phyloP scores from a whole-genome alignment of 2,113 vertebrate species.

The Himantopus leucocephalus region DNA sequence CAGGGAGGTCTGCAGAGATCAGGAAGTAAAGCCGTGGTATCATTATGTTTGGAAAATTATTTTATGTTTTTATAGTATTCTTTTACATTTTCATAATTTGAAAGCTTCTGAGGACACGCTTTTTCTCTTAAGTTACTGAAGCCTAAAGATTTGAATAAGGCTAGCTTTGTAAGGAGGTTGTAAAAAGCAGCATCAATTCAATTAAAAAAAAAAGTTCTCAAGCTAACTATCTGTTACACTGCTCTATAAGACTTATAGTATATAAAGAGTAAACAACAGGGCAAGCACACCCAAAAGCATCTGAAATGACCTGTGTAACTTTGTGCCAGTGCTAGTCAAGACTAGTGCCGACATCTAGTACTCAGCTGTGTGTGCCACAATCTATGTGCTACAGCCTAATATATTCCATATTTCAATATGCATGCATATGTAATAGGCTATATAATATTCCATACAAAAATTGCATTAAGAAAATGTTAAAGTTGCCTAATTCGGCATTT shows the following conservation, averaged over 20 bases:
- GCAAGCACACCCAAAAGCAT: neutral
- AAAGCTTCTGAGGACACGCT: neutral
- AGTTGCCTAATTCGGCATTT: slow-evolving; percentile 66
- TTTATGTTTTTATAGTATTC: neutral
- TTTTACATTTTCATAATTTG: neutral
- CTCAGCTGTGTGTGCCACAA: neutral
- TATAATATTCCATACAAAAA: slow-evolving; percentile 65
- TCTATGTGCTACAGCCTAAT: slow-evolving; percentile 34
- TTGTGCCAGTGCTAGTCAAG: neutral
- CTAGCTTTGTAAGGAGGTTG: neutral
- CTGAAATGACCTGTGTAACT: neutral
- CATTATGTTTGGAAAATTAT: neutral
- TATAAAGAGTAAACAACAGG: neutral
- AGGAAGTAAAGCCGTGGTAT: neutral
- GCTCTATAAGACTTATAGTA: neutral
- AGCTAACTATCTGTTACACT: neutral
- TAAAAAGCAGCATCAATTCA: neutral
- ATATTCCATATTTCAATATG: slow-evolving; percentile 59
- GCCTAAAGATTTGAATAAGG: neutral
- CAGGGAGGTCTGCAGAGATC: neutral
- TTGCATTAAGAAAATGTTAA: slow-evolving; percentile 68
- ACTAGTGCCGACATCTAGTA: neutral
- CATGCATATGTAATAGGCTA: slow-evolving; percentile 62
- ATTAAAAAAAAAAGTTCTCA: neutral
- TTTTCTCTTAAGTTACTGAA: neutral